Base-by-base conservation (phyloP, 23 tunicate species). In the Styela clava region DNA sequence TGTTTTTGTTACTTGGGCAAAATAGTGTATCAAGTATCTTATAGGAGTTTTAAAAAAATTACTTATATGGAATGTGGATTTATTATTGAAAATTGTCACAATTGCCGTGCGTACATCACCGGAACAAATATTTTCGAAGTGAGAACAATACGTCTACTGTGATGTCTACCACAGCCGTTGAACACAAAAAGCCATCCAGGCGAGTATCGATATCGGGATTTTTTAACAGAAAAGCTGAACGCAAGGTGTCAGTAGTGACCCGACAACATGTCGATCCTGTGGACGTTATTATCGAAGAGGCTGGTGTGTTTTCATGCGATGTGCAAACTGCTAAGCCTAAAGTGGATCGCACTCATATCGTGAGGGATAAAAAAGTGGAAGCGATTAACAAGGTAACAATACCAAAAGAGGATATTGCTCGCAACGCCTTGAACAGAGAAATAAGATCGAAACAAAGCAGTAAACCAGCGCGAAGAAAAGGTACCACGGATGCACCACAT, bases 201-300 rank as follows among this genome's bases (percentile, higher is more conserved):
- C 81, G 81, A 44, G n/a, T 52, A 16, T 76, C 81, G 52, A 76
- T 76, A 29, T 76, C 81, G 9, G 81, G 81, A 44, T 52, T 76
- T 52, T 76, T 76, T 44, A 76, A 52, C 64, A 44, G 27, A 23
- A 76, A 76, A 29, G 37, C 26, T 22, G 81, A 76, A 29, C 81
- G 81, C 64, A 76, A 76, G 52, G 81, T 76, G 29, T 36, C 81
- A 29, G 33, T 76, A 44, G 81, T 52, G 33, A 76, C 65, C 7
- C 71, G 71, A 22, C 30, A 67, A 67, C 35, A 56, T 35, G 26
- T 72, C 28, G 44, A 72, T 31, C 64, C 65, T 65, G 33, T 24
- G 16, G 64, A 76, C 65, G 81, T 76, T 65, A 44, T 52, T 22
- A 76, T 76, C 63, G 81, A 76, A 52, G 81, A 76, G 26, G 81